Evolutionary conservation across 2,888 invertebrate species (phyloP), one percentile per base, ranked within the genome.

Genomic region (Eristalis arbustorum): DNA sequence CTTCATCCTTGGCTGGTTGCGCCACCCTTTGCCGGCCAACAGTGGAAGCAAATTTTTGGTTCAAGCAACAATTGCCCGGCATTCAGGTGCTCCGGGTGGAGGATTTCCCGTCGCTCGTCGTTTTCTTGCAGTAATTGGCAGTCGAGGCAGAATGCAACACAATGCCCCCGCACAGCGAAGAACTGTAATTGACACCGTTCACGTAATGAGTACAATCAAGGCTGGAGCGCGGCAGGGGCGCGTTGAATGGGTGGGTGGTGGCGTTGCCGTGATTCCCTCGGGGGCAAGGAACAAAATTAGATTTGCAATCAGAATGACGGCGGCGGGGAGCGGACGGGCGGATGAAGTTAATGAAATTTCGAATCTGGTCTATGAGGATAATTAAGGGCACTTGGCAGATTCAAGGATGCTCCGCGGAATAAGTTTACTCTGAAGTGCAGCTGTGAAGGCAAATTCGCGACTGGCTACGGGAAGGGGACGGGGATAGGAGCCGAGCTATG

Each of bases 1-100:
- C 31, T 63, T 49, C 64, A 79, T 68, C 73, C 76, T 63, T 85
- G 84, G 77, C 84, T 81, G 81, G 77, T 40, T 72, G 31, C 31
- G 8, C 69, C 49, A 13, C 13, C 37, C 23, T 2, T 64, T 25
- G 56, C 57, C 69, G 18, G 56, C 49, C 56, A 56, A 18, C 25
- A 66, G 56, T 69, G 37, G 57, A 77, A 71, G 22, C 28, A 56
- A 64, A 71, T 64, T 71, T 31, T 71, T 23, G 13, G 25, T 23
- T 59, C 25, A 23, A 59, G 25, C 59, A 59, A 59, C 59, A 28
- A 59, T 49, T n/a, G 49, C 49, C 10, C 6, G 6, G 31, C 22
- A 56, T 63, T 63, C 22, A 63, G 49, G 42, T 64, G 22, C 23
- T 37, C 14, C 10, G n/a, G n/a, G 13, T 49, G 2, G 22, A 28